phyloP scores from a whole-genome alignment of 1,140 invertebrate species.

The Trachymyrmex cornetzi region DNA sequence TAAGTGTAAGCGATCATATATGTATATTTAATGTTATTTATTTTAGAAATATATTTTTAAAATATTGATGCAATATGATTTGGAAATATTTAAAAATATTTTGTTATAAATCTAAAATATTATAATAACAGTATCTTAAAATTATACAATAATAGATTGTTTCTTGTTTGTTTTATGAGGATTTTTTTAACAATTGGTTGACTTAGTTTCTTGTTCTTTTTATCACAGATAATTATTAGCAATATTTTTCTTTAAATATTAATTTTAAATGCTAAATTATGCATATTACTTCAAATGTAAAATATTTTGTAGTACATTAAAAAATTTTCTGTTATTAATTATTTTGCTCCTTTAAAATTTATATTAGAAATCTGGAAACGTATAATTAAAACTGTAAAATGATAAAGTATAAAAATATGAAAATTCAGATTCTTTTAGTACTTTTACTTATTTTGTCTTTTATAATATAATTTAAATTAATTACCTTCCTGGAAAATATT shows the following conservation, averaged over 20 bases:
- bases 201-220: neutral
- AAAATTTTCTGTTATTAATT: conserved; percentile 13
- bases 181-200: neutral
- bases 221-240: neutral
- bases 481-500: neutral
- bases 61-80: neutral
- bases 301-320: neutral
- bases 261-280: neutral
- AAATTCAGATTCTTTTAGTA: conserved; percentile 30
- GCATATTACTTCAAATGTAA: neutral
- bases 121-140: neutral
- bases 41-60: conserved; percentile 1
- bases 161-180: neutral
- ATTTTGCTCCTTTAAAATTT: conserved; percentile 4
- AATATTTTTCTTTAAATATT: conserved; percentile 14
- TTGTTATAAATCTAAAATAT: neutral
- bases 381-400: conserved; percentile 4
- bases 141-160: neutral
- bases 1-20: no score
- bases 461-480: conserved; percentile 39
- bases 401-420: conserved; percentile 2
- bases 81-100: neutral
- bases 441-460: neutral
- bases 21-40: neutral
- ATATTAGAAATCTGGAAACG: neutral